Percentiles rank a stretch among this genome's conserved stretches.
phyloP scores from a whole-genome alignment of 1,140 invertebrate species.

The Drosophila mauritiana region DNA sequence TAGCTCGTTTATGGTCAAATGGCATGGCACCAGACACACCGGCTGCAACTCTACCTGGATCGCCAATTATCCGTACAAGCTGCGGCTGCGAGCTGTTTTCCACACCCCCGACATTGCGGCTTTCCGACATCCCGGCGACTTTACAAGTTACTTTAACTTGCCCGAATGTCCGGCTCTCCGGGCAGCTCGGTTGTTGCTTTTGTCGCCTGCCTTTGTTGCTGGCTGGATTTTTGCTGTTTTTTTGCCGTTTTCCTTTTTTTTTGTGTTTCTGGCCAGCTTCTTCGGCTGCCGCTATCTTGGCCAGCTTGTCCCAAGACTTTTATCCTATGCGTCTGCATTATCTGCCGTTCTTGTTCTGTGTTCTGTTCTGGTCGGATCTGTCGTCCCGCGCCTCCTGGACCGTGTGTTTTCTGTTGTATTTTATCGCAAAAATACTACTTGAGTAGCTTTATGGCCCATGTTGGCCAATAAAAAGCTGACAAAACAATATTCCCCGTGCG shows the following conservation, averaged over 20 bases:
- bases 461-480: slow-evolving; percentile 83
- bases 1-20: slow-evolving; percentile 82
- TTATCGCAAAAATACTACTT: slow-evolving; percentile 83
- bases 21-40: slow-evolving; percentile 75
- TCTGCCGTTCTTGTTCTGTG: slow-evolving; percentile 42
- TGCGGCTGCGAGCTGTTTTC: slow-evolving; percentile 62
- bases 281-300: slow-evolving; percentile 54
- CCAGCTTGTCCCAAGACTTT: slow-evolving; percentile 73
- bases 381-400: slow-evolving; percentile 26
- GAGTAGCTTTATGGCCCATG: slow-evolving; percentile 82
- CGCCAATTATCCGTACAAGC: slow-evolving; percentile 81
- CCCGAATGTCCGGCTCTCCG: slow-evolving; percentile 46
- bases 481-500: slow-evolving; percentile 71
- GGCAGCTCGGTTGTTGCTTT: slow-evolving; percentile 49
- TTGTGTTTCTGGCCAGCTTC: slow-evolving; percentile 7
- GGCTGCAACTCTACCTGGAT: slow-evolving; percentile 59
- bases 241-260: not conserved
- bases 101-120: slow-evolving; percentile 50
- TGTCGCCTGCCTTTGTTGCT: slow-evolving; percentile 49
- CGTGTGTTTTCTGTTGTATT: slow-evolving; percentile 71
- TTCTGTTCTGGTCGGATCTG: slow-evolving; percentile 6
- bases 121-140: slow-evolving; percentile 53
- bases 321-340: slow-evolving; percentile 72
- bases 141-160: slow-evolving; percentile 82
- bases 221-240: slow-evolving; percentile 5